Base-by-base conservation (phyloP, 1,140 invertebrate species). In the Linepithema humile region DNA sequence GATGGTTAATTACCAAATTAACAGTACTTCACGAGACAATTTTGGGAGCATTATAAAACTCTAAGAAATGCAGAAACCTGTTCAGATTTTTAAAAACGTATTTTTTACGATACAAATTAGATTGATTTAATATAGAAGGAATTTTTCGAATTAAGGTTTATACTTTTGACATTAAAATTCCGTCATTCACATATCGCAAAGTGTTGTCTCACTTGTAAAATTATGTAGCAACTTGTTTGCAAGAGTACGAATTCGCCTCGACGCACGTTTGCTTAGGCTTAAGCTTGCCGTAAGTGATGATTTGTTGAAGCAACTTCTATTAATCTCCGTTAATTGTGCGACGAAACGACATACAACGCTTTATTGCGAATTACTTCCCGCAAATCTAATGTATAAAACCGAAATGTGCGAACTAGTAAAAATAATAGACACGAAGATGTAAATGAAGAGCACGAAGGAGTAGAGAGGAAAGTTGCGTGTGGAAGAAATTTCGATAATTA, bases 261-360 rank as follows among this genome's bases (percentile, higher is more conserved):
- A 84, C 59, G 48, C 6, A 53, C 50, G 50, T 84, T 87, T 86
- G 65, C 43, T 86, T 87, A 87, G 86, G 40, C 72, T 84, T 88
- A 87, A 87, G 86, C 86, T 88, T 78, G 59, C 69, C 62, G 23
- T 88, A 73, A 84, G 60, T 29, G 82, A 85, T 64, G 26, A 88
- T 87, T 87, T 88, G 64, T 69, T 53, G 48, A 78, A 12, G 50
- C 43, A 48, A 67, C 23, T 86, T 83, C 53, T 45, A 38, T 64
- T 62, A 17, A 74, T 43, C 74, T 65, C 10, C 38, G 53, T 82
- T 85, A n/a, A 53, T 74, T 23, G 48, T 43, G 38, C 38, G 10
- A 82, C 60, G 64, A 59, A 55, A 64, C 26, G 43, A 59, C 12
- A 69, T 73, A 38, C 59, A 85, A 74, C 43, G 62, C 62, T 82